Evolutionary conservation across 1,140 invertebrate genomes (phyloP), one percentile per base, ranked within the genome.

Genomic region (Diuraphis noxia): DNA sequence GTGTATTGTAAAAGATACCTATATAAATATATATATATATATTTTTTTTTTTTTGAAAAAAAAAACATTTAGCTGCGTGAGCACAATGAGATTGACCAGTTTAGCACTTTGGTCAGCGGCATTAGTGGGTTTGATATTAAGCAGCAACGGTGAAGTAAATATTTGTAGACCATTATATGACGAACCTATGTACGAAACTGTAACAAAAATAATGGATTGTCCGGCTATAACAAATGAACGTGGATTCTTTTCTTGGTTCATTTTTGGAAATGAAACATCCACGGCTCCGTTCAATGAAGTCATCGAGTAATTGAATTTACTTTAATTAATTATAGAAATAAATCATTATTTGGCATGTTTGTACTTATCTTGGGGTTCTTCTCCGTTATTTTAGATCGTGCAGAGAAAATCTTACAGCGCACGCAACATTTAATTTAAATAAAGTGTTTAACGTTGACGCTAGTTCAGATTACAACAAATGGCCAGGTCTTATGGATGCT

Each of bases 351-450:
- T n/a, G 13, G 4, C 2, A 84, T 41, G 46, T 56, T 87, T 56
- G 1, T 34, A 8, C 9, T 10, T 4, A 23, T n/a, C 21, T 9
- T n/a, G 19, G 5, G 19, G 19, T 0, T 23, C 10, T 88, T 40
- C 8, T 23, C 21, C 8, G 10, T 77, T 49, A n/a, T 23, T 79
- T 46, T 93, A 97, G 96, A 93, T 95, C 96, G 92, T 97, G 96
- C 93, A 94, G 96, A 93, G 94, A 95, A 92, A 96, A 97, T 93
- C 94, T 95, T 92, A 94, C 96, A 92, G 95, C 95, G 52, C 97
- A 97, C 94, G 94, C 95, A 82, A 95, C 96, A n/a, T 96, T 97
- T 93, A 95, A 96, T 93, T 94, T 97, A 92, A 95, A 96, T 92
- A 95, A 94, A 93, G 94, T 96, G 92, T 93, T 95, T 88, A 96